These are phyloP conservation scores for Trichopria drosophilae DNA, from an alignment of 2,888 invertebrate species.

Conservation along the genomic window DNA sequence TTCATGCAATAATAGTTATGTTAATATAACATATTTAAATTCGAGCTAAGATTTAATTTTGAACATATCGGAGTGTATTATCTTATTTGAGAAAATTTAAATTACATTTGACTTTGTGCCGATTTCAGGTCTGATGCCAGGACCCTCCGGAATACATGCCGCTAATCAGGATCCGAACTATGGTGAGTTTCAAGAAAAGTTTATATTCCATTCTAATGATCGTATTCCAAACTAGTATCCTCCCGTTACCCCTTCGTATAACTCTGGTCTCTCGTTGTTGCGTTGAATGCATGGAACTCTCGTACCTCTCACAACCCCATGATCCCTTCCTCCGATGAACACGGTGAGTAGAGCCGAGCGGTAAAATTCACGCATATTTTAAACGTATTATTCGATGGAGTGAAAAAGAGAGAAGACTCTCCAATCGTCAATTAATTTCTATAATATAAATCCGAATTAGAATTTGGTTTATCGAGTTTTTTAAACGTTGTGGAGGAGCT, in stretches of 20 bases:
- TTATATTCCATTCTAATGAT: slow-evolving; percentile 49
- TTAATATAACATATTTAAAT: too few species aligned
- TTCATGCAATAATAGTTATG: too few species aligned
- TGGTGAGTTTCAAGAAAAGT: too few species aligned
- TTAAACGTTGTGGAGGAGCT: too few species aligned
- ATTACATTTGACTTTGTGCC: too few species aligned
- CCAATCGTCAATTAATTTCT: too few species aligned
- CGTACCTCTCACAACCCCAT: slow-evolving; percentile 54
- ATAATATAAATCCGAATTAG: too few species aligned
- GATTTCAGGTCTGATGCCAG: slow-evolving; percentile 77
- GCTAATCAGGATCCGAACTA: slow-evolving; percentile 73
- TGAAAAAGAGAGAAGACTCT: too few species aligned
- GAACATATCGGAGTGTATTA: too few species aligned
- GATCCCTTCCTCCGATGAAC: slow-evolving; percentile 39
- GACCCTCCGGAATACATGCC: slow-evolving; percentile 81
- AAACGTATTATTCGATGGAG: slow-evolving; percentile 25
- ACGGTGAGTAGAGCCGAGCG: slow-evolving; percentile 44
- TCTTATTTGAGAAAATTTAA: too few species aligned
- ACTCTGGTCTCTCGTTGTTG: slow-evolving; percentile 57
- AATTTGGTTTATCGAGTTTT: too few species aligned
- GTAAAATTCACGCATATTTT: slow-evolving; percentile 31
- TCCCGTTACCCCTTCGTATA: slow-evolving; percentile 51
- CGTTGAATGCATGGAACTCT: slow-evolving; percentile 59
- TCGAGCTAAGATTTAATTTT: too few species aligned
- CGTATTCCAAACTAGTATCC: slow-evolving; percentile 54